Percentiles rank a stretch among this genome's conserved stretches.
Evolutionary conservation across 2,113 vertebrate genomes (phyloP).

Genomic region (Lycaon pictus): DNA sequence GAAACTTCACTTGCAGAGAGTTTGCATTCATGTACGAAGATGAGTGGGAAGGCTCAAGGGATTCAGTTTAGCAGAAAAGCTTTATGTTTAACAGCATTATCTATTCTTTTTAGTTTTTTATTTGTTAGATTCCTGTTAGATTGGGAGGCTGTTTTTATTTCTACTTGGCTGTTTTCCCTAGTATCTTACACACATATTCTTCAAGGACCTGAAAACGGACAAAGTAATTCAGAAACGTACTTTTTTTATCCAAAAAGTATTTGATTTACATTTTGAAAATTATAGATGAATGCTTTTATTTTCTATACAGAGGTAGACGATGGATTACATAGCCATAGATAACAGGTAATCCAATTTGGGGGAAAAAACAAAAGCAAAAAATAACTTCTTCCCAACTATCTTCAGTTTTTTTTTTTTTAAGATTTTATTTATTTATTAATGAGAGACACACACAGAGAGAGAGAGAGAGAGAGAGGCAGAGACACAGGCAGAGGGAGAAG

Average conservation of each 20-base stretch:
- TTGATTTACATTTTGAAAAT: slow-evolving; percentile 28
- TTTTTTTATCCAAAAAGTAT: background rate
- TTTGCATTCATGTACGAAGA: slow-evolving; percentile 59
- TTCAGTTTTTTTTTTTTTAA: background rate
- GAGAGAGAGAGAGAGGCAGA: no score
- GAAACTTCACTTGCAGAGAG: slow-evolving; percentile 7
- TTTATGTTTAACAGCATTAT: background rate
- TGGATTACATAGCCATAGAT: background rate
- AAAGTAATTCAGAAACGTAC: background rate
- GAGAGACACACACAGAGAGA: no score
- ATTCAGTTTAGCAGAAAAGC: background rate
- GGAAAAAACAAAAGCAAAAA: background rate
- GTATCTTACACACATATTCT: background rate
- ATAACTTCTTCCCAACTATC: background rate
- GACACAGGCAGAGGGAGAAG: no score
- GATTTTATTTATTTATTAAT: background rate
- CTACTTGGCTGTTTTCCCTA: background rate
- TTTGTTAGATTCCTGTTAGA: slow-evolving; percentile 7
- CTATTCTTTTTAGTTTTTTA: slow-evolving; percentile 39
- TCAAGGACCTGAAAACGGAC: background rate
- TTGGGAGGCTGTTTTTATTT: slow-evolving; percentile 31
- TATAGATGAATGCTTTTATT: background rate
- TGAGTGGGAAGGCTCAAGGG: background rate
- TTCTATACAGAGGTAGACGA: background rate
- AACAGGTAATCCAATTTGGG: background rate